Conservation (phyloP, 2,797 vertebrate genomes). For the Mormyrus proboscirostris region DNA sequence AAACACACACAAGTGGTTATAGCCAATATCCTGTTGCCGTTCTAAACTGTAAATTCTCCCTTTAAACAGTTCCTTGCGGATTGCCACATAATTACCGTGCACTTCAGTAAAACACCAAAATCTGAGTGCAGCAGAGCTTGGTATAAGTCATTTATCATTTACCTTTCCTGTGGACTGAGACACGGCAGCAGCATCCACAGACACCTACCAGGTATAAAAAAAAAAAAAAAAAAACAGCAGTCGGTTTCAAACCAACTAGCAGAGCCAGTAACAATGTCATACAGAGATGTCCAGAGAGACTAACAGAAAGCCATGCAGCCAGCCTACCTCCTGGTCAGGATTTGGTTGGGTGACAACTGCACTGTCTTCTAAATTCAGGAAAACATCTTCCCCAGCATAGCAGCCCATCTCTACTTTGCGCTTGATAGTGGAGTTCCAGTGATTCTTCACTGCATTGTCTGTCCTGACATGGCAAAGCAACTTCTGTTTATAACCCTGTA, state of each 20-base stretch:
- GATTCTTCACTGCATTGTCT: conserved; percentile 98
- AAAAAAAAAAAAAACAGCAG: background rate
- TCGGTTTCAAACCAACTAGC: background rate
- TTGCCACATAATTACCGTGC: too few relatives aligned
- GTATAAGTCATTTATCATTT: conserved; percentile 11
- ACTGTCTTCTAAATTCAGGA: conserved; percentile 49
- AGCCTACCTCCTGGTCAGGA: conserved; percentile 49
- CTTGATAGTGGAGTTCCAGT: conserved; percentile 98
- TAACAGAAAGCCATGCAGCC: background rate
- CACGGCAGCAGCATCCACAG: conserved; percentile 36
- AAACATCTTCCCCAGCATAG: conserved; percentile 61
- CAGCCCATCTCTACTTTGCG: conserved; percentile 87
- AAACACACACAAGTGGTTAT: background rate
- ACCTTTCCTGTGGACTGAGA: conserved; percentile 39
- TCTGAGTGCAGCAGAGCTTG: background rate
- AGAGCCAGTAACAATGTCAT: background rate
- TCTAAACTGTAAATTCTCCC: background rate
- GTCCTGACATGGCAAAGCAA: conserved; percentile 61
- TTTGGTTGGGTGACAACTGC: conserved; percentile 46
- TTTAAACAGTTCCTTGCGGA: background rate
- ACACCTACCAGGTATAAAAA: background rate
- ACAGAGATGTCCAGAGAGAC: background rate
- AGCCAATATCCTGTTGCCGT: background rate
- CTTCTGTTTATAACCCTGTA: background rate
- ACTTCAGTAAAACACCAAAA: background rate